phyloP scores from a whole-genome alignment of 1,140 invertebrate species.

The Amphibalanus amphitrite region DNA sequence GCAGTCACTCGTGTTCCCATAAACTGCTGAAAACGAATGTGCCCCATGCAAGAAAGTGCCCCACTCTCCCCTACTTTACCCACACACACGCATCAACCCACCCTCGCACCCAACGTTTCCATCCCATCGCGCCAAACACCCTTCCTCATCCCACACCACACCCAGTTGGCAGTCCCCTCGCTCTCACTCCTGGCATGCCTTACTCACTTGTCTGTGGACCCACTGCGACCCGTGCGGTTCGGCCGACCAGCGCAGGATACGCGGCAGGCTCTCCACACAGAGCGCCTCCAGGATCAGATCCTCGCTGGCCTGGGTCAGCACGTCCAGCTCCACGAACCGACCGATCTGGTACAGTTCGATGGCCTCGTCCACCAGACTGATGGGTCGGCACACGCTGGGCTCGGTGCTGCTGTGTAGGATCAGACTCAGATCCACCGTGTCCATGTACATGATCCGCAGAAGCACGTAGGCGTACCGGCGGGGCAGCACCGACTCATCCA shows the following conservation, averaged over 20 bases:
- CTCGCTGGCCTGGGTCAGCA: slow-evolving; percentile 54
- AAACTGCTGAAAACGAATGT: too few relatives aligned
- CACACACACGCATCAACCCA: slow-evolving; percentile 69
- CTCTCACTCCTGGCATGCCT: background rate
- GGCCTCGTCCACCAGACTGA: slow-evolving; percentile 71
- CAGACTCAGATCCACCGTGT: slow-evolving; percentile 68
- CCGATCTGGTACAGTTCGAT: slow-evolving; percentile 94
- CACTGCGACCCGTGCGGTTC: slow-evolving; percentile 49
- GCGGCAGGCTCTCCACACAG: slow-evolving; percentile 49
- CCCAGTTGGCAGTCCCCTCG: too few relatives aligned
- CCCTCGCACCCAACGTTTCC: too few relatives aligned
- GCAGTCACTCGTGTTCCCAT: too few relatives aligned
- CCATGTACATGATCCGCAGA: slow-evolving; percentile 78
- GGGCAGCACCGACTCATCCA: slow-evolving; percentile 72
- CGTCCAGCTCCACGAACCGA: slow-evolving; percentile 80
- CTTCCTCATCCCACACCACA: too few relatives aligned
- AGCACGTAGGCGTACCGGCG: slow-evolving; percentile 67
- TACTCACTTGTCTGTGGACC: slow-evolving; percentile 24
- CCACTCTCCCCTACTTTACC: too few relatives aligned
- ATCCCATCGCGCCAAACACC: too few relatives aligned
- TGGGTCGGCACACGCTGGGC: slow-evolving; percentile 39
- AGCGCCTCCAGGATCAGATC: slow-evolving; percentile 80
- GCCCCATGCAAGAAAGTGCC: too few relatives aligned
- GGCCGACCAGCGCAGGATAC: slow-evolving; percentile 48
- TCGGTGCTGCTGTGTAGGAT: slow-evolving; percentile 30